Base-by-base conservation (phyloP, 2,797 vertebrate genomes). In the Trachurus trachurus region DNA sequence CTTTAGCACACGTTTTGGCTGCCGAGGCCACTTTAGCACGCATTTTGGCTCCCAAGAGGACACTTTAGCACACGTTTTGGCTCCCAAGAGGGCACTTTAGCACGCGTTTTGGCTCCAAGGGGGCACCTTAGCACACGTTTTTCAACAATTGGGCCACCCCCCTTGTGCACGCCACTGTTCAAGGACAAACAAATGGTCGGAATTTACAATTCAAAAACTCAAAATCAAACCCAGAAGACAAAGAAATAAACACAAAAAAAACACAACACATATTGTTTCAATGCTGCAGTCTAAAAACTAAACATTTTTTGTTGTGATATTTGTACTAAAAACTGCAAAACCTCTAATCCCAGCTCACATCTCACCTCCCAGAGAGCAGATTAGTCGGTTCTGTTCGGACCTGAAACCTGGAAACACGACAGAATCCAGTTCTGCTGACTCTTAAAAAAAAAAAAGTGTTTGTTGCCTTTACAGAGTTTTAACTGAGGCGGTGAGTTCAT, bases 301-400 rank as follows among this genome's bases (percentile, higher is more conserved):
- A 42, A 42, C 40, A 42, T 42, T 45, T 47, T 62, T 45, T 26
- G 58, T 70, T 40, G 61, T 65, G 76, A 68, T 59, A 52, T 56
- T 53, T 56, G 11, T 1, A n/a, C 71, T 42, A 19, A 8, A 8
- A 75, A 87, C 71, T 49, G 29, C 66, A 37, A 78, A 68, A 12
- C 13, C 29, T n/a, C 61, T 71, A 77, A 76, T 78, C 62, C 53
- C 34, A 0, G 54, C 71, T 52, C 62, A 26, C 54, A 76, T 78
- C 62, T 49, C 34, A 0, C 50, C 71, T 52, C 62, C 31, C 54
- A 34, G 9, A 40, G 40, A 67, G 60, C 9, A 4, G 69, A 71
- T 71, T 76, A 75, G 45, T 45, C 1, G 4, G 37, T 59, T 73
- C 50, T 83, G 76, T 89, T 79, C 64, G 64, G 71, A 72, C 65